A percentile compares a stretch with the other conserved stretches of the same genome.
Evolutionary conservation across 2,797 vertebrate species (phyloP).

Genomic region (Malurus leucopterus): DNA sequence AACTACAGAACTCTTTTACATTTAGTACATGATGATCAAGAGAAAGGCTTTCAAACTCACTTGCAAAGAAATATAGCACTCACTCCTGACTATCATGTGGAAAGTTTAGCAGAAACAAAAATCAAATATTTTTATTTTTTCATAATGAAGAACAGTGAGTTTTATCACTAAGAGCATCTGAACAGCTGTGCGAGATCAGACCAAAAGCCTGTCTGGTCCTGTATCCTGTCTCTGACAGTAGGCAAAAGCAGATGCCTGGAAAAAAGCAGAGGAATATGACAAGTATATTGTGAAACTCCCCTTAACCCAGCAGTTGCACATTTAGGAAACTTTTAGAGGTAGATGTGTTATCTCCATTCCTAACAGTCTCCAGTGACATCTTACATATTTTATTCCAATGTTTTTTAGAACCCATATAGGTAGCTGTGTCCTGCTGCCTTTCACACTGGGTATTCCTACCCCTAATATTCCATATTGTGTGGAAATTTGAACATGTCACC

Average conservation of each 20-base stretch:
- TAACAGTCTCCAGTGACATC: not conserved
- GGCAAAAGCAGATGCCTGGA: conserved; percentile 4
- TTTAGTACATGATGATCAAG: not conserved
- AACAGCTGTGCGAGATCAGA: conserved; percentile 12
- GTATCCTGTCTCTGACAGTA: conserved; percentile 24
- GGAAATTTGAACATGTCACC: not conserved
- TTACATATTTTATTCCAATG: not conserved
- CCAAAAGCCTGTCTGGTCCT: not conserved
- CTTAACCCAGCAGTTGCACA: not conserved
- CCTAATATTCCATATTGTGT: not conserved
- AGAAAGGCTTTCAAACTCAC: not conserved
- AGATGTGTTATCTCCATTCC: not conserved
- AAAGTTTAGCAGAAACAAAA: not conserved
- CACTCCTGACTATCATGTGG: not conserved
- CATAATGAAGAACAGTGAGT: not conserved
- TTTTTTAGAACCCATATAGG: not conserved
- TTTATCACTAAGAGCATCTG: not conserved
- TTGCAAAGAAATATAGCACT: not conserved
- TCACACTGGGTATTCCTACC: rapidly evolving
- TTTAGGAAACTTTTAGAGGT: not conserved
- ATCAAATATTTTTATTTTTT: conserved; percentile 4
- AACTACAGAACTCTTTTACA: not conserved
- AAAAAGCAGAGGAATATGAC: not conserved
- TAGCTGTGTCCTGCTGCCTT: not conserved
- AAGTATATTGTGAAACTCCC: not conserved